phyloP scores from a whole-genome alignment of 2,113 vertebrate genomes.

The Cyprinus carpio region DNA sequence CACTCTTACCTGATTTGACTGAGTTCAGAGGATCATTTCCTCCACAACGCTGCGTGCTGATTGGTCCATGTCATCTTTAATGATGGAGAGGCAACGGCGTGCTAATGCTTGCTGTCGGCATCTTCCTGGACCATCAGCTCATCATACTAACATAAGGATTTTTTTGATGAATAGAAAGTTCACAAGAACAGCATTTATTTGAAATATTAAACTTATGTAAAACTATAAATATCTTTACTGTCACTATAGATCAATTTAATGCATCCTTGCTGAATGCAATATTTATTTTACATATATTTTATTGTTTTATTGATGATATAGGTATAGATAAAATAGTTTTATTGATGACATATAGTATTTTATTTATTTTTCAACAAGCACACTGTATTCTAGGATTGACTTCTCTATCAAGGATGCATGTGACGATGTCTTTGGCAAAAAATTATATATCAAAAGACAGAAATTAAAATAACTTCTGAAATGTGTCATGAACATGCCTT shows the following conservation, averaged over 20 bases:
- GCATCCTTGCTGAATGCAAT: too few species aligned
- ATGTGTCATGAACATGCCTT: background rate
- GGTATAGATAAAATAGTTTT: background rate
- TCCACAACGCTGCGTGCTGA: constrained; percentile 84
- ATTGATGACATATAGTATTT: background rate
- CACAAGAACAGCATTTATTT: too few species aligned
- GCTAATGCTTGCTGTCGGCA: constrained; percentile 86
- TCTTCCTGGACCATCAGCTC: constrained; percentile 96
- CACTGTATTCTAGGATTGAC: background rate
- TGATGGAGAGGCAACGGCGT: constrained; percentile 80
- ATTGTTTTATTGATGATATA: background rate
- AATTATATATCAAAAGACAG: background rate
- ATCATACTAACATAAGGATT: too few species aligned
- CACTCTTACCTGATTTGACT: constrained; percentile 68
- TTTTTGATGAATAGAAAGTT: too few species aligned
- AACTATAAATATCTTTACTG: too few species aligned
- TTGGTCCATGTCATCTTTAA: constrained; percentile 84
- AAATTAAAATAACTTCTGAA: background rate
- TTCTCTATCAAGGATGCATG: background rate
- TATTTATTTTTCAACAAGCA: too few species aligned
- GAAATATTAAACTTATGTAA: too few species aligned
- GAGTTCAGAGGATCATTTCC: constrained; percentile 87
- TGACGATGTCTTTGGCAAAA: background rate
- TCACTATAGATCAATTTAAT: too few species aligned
- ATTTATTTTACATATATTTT: background rate